Base-by-base conservation (phyloP, 2,888 invertebrate genomes). In the Tiliacea citrago region DNA sequence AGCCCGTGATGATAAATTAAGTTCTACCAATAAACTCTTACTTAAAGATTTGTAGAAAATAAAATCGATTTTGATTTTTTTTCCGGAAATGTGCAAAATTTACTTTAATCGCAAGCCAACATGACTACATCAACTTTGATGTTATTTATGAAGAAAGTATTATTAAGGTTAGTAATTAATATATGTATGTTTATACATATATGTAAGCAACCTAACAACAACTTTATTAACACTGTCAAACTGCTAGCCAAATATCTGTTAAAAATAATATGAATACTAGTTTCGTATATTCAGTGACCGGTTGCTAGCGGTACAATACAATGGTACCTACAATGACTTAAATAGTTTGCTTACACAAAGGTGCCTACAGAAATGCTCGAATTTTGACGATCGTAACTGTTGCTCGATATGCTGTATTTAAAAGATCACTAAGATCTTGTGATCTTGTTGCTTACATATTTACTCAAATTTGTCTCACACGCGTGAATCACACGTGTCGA, bases 301-400 rank as follows among this genome's bases (percentile, higher is more conserved):
- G 62, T 63, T 63, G 60, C 42, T 74, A 81, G 73, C 73, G 60
- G 73, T 65, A 75, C n/a, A 47, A 2, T 58, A 39, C n/a, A 47
- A 2, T 58, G 45, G 35, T 67, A 71, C n/a, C n/a, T n/a, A n/a
- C 16, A 47, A 12, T 51, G 24, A 66, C 60, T 16, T 67, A 42
- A 57, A 42, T 35, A 57, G 51, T 68, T 71, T 47, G 42, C 5
- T 12, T 10, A 66, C 35, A 42, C n/a, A 8, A 9, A 58, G 18
- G 21, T 39, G 39, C 61, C 9, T 4, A 61, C 16, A n/a, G 13
- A 39, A 8, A 21, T 60, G 60, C 60, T n/a, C 13, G 1, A 39
- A 13, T 60, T 13, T 61, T 4, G 16, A 61, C 2, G 7, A 24
- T 24, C 4, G 10, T 65, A 29, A 49, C 49, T 21, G 1, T 29